Base-by-base conservation (phyloP, 2,797 vertebrate genomes). In the Lophotriccus pileatus region DNA sequence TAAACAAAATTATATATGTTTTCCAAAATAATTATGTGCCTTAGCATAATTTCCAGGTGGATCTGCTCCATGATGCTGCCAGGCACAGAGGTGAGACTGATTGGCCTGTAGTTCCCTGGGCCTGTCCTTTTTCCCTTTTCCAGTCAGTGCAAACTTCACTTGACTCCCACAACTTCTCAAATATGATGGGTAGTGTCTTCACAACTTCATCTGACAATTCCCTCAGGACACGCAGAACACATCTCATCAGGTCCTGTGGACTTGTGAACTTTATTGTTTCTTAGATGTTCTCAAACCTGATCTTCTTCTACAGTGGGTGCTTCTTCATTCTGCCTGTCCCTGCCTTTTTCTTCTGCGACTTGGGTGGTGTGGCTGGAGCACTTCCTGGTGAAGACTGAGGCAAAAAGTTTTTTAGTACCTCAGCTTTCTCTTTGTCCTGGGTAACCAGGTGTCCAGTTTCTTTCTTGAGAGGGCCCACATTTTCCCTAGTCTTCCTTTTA, bases 301-400 rank as follows among this genome's bases (percentile, higher is more conserved):
- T 34, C 22, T 39, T 39, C 37, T 39, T 39, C 37, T 46, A 12
- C 32, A 18, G 62, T 46, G 23, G 43, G 6, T 23, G 12, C 10
- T 62, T 53, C 55, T 60, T 69, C 47, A 41, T 25, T 62, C 47
- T 47, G 4, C 41, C 6, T 36, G 2, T 15, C 21, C 1, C 0
- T 47, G 34, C 7, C 41, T 55, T 77, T 69, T 21, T 7, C 22
- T 55, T 62, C 12, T 55, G 41, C 34, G 3, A 9, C 17, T 34
- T 55, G 8, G 5, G 6, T n/a, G 23, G 19, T 44, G 4, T 0
- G 0, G 24, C 18, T 27, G 16, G 34, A 55, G 20, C 14, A 27
- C 56, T 30, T 47, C 7, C 30, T 69, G 34, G 14, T 34, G n/a
- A 77, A 55, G 47, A 34, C 30, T 53, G 63, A 69, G 24, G 12